These are phyloP conservation scores for Scartelaos histophorus DNA, from an alignment of 2,113 vertebrate genomes.

Conservation along the genomic window DNA sequence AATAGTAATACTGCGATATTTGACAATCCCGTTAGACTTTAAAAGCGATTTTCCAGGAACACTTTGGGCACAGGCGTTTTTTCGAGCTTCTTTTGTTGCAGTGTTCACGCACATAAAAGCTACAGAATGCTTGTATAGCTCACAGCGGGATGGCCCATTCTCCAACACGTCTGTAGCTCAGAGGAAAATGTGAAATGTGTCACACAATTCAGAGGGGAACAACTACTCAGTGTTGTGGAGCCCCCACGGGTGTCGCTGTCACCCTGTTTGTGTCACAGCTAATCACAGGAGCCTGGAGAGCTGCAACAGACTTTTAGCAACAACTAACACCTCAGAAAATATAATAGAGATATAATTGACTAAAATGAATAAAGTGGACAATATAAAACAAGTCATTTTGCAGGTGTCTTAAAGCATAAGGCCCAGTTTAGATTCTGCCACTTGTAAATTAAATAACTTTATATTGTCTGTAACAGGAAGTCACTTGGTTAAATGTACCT, in stretches of 20 bases:
- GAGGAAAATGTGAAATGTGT: slow-evolving; percentile 34
- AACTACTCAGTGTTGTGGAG: slow-evolving; percentile 13
- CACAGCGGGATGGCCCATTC: slow-evolving; percentile 16
- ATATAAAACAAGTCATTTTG: background rate
- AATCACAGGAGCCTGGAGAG: background rate
- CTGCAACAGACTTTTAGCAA: background rate
- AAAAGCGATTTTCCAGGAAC: background rate
- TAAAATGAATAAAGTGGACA: background rate
- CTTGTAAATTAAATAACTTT: background rate
- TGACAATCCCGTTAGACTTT: background rate
- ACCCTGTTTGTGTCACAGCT: slow-evolving; percentile 6
- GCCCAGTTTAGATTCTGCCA: background rate
- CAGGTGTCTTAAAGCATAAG: too few species aligned
- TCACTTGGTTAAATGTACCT: background rate
- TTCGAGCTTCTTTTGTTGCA: background rate
- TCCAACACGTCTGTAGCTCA: slow-evolving; percentile 42
- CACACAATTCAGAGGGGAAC: slow-evolving; percentile 18
- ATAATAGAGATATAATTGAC: background rate
- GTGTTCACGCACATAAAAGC: slow-evolving; percentile 23
- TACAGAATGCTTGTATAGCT: slow-evolving; percentile 17
- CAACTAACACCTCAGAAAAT: background rate
- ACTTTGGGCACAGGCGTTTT: background rate
- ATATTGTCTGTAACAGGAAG: background rate
- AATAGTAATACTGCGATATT: background rate
- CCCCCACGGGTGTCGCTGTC: background rate